Evolutionary conservation across 2,113 vertebrate species (phyloP).

Genomic region (Spea bombifrons): DNA sequence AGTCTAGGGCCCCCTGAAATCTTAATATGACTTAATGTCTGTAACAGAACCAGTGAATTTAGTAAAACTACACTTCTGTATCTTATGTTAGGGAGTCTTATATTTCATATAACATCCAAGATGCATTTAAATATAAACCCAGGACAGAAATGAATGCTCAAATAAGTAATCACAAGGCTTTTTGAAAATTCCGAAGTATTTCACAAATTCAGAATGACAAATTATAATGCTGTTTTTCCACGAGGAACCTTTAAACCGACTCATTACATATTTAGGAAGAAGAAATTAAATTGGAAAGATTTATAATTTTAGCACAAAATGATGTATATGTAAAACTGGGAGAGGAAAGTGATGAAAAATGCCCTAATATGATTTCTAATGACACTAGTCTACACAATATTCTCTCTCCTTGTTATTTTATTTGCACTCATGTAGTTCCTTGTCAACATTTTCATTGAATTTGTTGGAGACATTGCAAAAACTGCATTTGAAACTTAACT

Average conservation of each 20-base stretch:
- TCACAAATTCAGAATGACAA: not conserved
- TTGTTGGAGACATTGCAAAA: conserved; percentile 41
- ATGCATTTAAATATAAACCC: no score
- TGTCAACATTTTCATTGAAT: conserved; percentile 48
- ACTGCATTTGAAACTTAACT: conserved; percentile 52
- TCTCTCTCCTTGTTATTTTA: conserved; percentile 41
- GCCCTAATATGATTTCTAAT: conserved; percentile 25
- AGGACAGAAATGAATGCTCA: no score
- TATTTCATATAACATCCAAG: no score
- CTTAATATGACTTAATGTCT: no score
- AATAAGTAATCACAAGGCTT: no score
- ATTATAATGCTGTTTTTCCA: not conserved
- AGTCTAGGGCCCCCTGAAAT: no score
- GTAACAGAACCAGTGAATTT: no score
- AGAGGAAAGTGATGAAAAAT: conserved; percentile 22
- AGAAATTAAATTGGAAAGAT: conserved; percentile 19
- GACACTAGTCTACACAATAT: conserved; percentile 26
- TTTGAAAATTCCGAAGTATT: not conserved
- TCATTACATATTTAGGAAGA: conserved; percentile 8
- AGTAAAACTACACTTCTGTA: no score
- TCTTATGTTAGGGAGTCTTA: no score
- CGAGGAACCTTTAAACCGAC: conserved; percentile 10
- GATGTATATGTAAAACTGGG: conserved; percentile 28
- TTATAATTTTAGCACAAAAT: conserved; percentile 9
- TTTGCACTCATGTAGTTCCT: conserved; percentile 33